Evolutionary conservation across 2,113 vertebrate genomes (phyloP).

Genomic region (Hemichromis elongatus): DNA sequence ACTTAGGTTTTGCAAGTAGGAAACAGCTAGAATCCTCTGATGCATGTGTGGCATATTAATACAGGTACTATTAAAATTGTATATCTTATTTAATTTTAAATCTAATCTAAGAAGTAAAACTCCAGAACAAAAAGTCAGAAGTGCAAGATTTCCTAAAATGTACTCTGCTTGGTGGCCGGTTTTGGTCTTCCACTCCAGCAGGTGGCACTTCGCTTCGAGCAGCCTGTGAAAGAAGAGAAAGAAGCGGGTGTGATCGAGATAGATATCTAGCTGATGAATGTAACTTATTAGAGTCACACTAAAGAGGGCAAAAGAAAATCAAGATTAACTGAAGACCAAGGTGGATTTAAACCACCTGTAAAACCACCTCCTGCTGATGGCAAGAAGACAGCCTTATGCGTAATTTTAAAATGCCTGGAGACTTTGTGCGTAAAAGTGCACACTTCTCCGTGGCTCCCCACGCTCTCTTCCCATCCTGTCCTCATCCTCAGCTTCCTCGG

Average conservation of each 20-base stretch:
- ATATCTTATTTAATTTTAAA: neutral
- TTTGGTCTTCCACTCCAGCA: slow-evolving; percentile 41
- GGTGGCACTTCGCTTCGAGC: slow-evolving; percentile 8
- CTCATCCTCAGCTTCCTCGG: slow-evolving; percentile 8
- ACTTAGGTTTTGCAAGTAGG: rapidly evolving
- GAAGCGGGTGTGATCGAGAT: neutral
- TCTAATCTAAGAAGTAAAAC: neutral
- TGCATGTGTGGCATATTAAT: neutral
- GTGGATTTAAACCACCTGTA: neutral
- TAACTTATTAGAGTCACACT: neutral
- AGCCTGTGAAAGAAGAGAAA: rapidly evolving
- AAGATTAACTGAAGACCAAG: neutral
- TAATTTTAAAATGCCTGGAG: neutral
- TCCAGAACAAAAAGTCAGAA: neutral
- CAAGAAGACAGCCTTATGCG: neutral
- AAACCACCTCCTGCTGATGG: neutral
- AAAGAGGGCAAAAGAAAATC: neutral
- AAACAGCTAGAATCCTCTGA: neutral
- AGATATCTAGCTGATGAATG: neutral
- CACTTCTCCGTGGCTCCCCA: neutral
- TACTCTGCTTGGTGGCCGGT: neutral
- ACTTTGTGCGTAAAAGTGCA: slow-evolving; percentile 35
- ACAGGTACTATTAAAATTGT: neutral
- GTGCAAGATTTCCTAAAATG: neutral
- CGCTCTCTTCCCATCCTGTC: neutral